A percentile compares a stretch with the other conserved stretches of the same genome.
Conservation (phyloP, 2,113 vertebrate species). For the Nycticebus coucang region DNA sequence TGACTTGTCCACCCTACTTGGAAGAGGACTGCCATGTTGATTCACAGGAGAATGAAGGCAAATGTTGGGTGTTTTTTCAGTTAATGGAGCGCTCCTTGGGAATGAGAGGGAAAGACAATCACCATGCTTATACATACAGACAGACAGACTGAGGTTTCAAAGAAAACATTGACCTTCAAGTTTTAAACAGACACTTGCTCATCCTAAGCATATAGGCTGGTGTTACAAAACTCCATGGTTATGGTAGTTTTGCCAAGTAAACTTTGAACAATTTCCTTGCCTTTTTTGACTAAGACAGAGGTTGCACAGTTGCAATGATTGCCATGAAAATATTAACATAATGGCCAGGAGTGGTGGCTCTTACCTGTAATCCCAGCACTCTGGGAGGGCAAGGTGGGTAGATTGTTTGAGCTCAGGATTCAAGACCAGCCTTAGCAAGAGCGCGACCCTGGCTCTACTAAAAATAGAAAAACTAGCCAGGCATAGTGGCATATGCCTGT, state of each 20-base stretch:
- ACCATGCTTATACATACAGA: not conserved
- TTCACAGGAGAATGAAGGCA: too few relatives aligned
- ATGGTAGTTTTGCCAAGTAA: fast-evolving
- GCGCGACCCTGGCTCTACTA: too few relatives aligned
- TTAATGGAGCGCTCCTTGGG: not conserved
- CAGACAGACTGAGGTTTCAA: not conserved
- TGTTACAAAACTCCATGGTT: not conserved
- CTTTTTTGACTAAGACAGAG: not conserved
- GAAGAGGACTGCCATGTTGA: not conserved
- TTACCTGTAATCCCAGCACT: too few relatives aligned
- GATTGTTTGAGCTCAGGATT: too few relatives aligned
- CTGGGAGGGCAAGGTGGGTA: too few relatives aligned
- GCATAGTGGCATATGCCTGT: too few relatives aligned
- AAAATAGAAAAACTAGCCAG: too few relatives aligned
- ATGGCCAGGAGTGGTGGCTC: too few relatives aligned
- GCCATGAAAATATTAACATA: not conserved
- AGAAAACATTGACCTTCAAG: not conserved
- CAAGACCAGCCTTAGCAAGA: too few relatives aligned
- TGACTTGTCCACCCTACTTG: not conserved
- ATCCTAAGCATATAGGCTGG: not conserved
- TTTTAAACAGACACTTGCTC: not conserved
- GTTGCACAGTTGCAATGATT: not conserved
- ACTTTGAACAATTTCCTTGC: not conserved
- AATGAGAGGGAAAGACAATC: not conserved
- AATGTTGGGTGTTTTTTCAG: not conserved